Base-by-base conservation (phyloP, 2,888 invertebrate species). In the Notodonta dromedarius region DNA sequence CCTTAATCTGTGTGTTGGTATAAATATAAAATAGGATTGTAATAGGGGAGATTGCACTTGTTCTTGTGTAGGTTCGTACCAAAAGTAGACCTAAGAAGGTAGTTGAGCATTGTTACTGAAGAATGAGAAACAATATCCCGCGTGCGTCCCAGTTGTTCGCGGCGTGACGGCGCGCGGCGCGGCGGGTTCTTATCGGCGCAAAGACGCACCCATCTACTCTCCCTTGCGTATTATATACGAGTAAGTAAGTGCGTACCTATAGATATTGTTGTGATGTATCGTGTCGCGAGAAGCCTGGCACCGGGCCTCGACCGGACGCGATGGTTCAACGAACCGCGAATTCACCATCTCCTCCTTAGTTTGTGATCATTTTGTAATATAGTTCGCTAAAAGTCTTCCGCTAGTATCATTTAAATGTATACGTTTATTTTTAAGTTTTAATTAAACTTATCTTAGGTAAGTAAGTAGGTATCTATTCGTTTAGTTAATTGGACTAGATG, bases 101-200 rank as follows among this genome's bases (percentile, higher is more conserved):
- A 46, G n/a, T 4, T 46, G 12, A 52, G 32, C 8, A 51, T 51
- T 16, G 51, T 16, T 3, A 58, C 60, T 62, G 61, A 46, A 59
- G 60, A 61, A 64, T 55, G 59, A 57, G 77, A 78, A 82, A 82
- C 81, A 85, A 79, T 80, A 79, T 69, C 59, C 7, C 44, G 58
- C 57, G 66, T 62, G 68, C 79, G 86, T 76, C 88, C 89, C 75
- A 88, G 83, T 85, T 88, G 81, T 73, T 77, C 80, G 81, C 73
- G 60, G 82, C 86, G 85, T 86, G 87, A 86, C 87, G 84, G 73
- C 78, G 59, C 14, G 6, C 6, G 65, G 57, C 61, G 64, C 63
- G 66, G 69, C 64, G 70, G n/a, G 71, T 70, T 82, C 76, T 82
- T 82, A 81, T 83, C 82, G 79, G 62, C 68, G 66, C 69, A 69